Base-by-base conservation (phyloP, 2,797 vertebrate species). In the Gallinago nigripennis region DNA sequence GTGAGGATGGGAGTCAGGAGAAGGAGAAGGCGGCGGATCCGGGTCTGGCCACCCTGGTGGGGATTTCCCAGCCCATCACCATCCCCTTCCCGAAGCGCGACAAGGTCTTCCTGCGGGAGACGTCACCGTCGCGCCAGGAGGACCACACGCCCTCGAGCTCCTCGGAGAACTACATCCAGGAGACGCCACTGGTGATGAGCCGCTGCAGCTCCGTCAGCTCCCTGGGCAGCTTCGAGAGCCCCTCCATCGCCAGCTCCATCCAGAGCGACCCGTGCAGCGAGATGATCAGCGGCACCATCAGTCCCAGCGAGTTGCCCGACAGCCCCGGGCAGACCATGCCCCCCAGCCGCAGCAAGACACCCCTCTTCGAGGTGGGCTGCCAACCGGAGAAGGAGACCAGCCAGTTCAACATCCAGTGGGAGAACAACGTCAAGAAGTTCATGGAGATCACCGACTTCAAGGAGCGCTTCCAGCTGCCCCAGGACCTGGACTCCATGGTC, bases 241-340 rank as follows among this genome's bases (percentile, higher is more conserved):
- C 98, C 0, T 99, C 99, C 81, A 99, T 99, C 13, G 99, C 99
- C 92, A 99, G 99, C 97, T 99, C 99, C 31, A 99, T 99, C 94
- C 99, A 99, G 94, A 99, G 99, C 9, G 99, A 99, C 95, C 99
- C 99, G 0, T 99, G 99, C 97, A 99, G 99, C 3, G 99, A 99
- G 94, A 99, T 99, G 99, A 98, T 99, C 80, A 99, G 99, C 6
- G 99, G 99, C 82, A 99, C 99, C 4, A 98, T 99, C 96, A 99
- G 99, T 30, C 99, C 99, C 35, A 99, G 99, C 21, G 99, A 99
- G 97, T 98, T 99, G 73, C 99, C 99, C 0, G 99, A 99, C 97
- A 99, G 99, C 93, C 99, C 99, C 0, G 99, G 99, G 23, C 99
- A 99, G 98, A 99, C 99, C 31, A 99, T 99, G 99, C 99, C 99